A percentile compares a stretch with the other conserved stretches of the same genome.
phyloP scores from a whole-genome alignment of 2,888 invertebrate species.

The Exephanes ischioxanthus region DNA sequence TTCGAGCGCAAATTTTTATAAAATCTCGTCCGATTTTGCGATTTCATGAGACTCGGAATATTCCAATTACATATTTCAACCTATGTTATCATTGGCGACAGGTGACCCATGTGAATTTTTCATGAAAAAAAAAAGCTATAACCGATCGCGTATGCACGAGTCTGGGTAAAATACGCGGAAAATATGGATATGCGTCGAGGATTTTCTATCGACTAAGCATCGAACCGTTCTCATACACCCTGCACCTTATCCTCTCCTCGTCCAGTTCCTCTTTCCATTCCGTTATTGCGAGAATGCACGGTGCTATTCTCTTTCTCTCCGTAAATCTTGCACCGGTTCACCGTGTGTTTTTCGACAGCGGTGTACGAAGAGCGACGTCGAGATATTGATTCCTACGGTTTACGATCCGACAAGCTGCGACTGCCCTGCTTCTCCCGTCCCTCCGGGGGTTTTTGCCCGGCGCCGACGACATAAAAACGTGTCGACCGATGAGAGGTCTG shows the following conservation, averaged over 20 bases:
- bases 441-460: neutral
- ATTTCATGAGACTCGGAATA: too few relatives aligned
- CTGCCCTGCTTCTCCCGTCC: conserved; percentile 16
- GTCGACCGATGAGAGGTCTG: conserved; percentile 52
- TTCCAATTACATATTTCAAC: too few relatives aligned
- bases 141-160: neutral
- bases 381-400: conserved; percentile 70
- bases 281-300: conserved; percentile 40
- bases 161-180: neutral
- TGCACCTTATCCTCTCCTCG: conserved; percentile 1
- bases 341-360: conserved; percentile 30
- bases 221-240: neutral
- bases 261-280: conserved; percentile 3
- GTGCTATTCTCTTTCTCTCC: conserved; percentile 19
- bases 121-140: neutral
- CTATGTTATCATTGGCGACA: neutral
- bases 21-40: too few relatives aligned
- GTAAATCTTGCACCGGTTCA: conserved; percentile 35
- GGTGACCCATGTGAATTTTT: neutral
- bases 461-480: conserved; percentile 66
- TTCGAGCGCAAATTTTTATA: too few relatives aligned
- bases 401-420: conserved; percentile 76
- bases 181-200: neutral
- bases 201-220: conserved; percentile 39
- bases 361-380: conserved; percentile 33